Evolutionary conservation across 2,113 vertebrate species (phyloP).

Genomic region (Takifugu flavidus): DNA sequence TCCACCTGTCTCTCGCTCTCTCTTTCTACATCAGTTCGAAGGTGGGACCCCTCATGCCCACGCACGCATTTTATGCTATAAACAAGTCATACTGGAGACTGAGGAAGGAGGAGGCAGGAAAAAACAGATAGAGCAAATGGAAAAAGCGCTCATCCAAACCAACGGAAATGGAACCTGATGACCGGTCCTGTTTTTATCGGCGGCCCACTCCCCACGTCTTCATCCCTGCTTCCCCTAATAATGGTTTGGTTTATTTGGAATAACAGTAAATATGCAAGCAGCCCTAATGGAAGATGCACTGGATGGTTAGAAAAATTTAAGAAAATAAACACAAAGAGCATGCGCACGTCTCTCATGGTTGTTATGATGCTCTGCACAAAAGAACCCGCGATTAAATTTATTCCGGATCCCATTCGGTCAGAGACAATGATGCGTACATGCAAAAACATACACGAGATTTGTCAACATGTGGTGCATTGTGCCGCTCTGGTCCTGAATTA

Average conservation of each 20-base stretch:
- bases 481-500: slow-evolving; percentile 65
- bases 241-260: slow-evolving; percentile 70
- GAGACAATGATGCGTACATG: slow-evolving; percentile 14
- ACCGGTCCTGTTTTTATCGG: slow-evolving; percentile 37
- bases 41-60: slow-evolving; percentile 62
- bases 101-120: slow-evolving; percentile 22
- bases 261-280: slow-evolving; percentile 70
- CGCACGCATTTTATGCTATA: slow-evolving; percentile 54
- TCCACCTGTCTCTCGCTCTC: slow-evolving; percentile 44
- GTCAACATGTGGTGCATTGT: slow-evolving; percentile 68
- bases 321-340: neutral
- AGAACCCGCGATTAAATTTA: slow-evolving; percentile 9
- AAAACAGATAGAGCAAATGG: slow-evolving; percentile 54
- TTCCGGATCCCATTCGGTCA: slow-evolving; percentile 18
- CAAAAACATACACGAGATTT: slow-evolving; percentile 38
- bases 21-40: slow-evolving; percentile 61
- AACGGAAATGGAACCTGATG: slow-evolving; percentile 36
- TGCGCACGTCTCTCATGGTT: slow-evolving; percentile 3
- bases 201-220: slow-evolving; percentile 29
- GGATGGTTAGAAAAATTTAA: slow-evolving; percentile 18
- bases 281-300: slow-evolving; percentile 13
- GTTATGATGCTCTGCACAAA: slow-evolving; percentile 4
- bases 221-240: slow-evolving; percentile 27
- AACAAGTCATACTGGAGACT: slow-evolving; percentile 45
- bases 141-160: slow-evolving; percentile 44